phyloP scores from a whole-genome alignment of 2,797 vertebrate genomes.

The Amblyraja radiata region DNA sequence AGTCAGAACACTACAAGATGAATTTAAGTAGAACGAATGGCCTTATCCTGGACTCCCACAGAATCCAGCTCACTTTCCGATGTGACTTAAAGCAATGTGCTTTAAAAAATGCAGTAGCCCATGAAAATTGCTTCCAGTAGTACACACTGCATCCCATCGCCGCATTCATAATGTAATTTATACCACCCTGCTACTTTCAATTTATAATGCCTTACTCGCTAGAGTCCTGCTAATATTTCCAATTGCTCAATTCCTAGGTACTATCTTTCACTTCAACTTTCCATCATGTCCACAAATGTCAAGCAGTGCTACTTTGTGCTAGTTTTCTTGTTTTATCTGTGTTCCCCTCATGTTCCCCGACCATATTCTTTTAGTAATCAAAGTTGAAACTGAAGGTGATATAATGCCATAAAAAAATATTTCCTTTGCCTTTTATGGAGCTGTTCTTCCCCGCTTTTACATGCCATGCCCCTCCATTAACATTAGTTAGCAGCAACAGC shows the following conservation, averaged over 20 bases:
- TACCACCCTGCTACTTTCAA: slow-evolving; percentile 7
- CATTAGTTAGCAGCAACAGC: no score
- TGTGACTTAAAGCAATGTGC: not conserved
- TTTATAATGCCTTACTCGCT: not conserved
- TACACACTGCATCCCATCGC: not conserved
- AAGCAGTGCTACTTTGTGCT: not conserved
- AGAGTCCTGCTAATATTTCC: not conserved
- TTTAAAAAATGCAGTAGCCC: not conserved
- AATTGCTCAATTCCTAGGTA: not conserved
- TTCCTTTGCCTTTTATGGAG: not conserved
- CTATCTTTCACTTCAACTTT: not conserved
- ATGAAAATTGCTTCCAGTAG: not conserved
- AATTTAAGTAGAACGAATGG: not conserved
- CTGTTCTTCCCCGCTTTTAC: not conserved
- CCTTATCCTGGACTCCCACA: not conserved
- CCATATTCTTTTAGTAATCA: not conserved
- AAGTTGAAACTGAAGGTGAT: not conserved
- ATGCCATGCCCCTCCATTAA: not conserved
- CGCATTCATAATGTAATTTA: not conserved
- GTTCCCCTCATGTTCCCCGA: not conserved
- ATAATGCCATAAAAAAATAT: not conserved
- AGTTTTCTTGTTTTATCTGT: not conserved
- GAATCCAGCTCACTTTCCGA: not conserved
- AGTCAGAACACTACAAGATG: not conserved
- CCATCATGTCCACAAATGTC: not conserved